Conservation (phyloP, 2,113 vertebrate genomes). For the Paramormyrops kingsleyae region DNA sequence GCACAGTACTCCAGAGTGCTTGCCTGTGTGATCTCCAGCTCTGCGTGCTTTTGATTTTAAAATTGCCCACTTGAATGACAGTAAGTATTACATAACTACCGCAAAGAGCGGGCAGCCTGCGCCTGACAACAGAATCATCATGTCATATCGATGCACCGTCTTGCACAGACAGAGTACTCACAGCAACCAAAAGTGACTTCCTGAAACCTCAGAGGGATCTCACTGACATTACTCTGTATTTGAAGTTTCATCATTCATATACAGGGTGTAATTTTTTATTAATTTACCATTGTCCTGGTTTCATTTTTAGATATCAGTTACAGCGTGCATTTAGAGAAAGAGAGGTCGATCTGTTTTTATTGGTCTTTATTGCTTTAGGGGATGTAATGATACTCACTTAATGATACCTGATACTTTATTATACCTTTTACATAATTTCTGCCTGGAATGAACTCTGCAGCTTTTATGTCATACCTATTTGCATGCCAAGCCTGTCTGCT, state of each 20-base stretch:
- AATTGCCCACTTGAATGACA: background rate
- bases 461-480: background rate
- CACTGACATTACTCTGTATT: background rate
- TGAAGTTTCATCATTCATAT: background rate
- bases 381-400: slow-evolving; percentile 1
- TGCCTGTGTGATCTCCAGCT: background rate
- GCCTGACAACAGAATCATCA: background rate
- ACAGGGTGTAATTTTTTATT: background rate
- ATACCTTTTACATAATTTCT: background rate
- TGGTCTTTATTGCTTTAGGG: background rate
- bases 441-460: background rate
- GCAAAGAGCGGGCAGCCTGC: background rate
- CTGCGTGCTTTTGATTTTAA: background rate
- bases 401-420: slow-evolving; percentile 2
- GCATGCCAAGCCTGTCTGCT: background rate
- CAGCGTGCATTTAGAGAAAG: background rate
- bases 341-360: background rate
- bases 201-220: background rate
- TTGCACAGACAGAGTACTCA: background rate
- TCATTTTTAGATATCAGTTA: slow-evolving; percentile 7
- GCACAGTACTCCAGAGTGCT: background rate
- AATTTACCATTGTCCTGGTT: background rate
- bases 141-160: background rate
- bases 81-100: background rate
- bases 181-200: background rate